phyloP scores from a whole-genome alignment of 23 tunicate genomes.

The Trididemnum miniatum region DNA sequence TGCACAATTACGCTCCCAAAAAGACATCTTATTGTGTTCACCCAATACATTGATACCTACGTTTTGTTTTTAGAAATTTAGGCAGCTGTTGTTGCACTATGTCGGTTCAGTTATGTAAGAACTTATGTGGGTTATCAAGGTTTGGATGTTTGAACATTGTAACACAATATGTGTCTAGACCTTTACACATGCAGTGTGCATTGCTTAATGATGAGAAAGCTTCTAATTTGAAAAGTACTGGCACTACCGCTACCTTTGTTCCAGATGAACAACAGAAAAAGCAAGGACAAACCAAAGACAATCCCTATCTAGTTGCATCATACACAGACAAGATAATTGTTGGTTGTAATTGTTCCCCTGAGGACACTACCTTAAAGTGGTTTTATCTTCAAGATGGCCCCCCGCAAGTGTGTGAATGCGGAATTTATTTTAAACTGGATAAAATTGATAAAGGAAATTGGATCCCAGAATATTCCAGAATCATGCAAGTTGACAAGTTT shows the following conservation, averaged over 20 bases:
- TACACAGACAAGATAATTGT: conserved; percentile 75
- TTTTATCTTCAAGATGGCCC: conserved; percentile 88
- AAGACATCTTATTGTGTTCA: too few relatives aligned
- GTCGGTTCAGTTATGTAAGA: background rate
- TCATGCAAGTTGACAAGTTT: conserved; percentile 73
- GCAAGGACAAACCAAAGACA: conserved; percentile 54
- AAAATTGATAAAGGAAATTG: conserved; percentile 23
- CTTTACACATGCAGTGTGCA: background rate
- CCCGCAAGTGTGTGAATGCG: conserved; percentile 83
- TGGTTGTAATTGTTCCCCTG: conserved; percentile 66
- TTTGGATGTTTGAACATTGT: background rate
- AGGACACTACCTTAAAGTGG: conserved; percentile 72
- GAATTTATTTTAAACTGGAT: conserved; percentile 67
- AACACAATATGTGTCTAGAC: background rate
- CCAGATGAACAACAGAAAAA: background rate
- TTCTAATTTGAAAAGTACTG: too few relatives aligned
- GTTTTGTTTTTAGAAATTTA: too few relatives aligned
- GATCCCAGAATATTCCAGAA: conserved; percentile 68
- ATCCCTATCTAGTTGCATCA: conserved; percentile 81
- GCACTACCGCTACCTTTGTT: background rate
- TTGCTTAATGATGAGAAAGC: background rate
- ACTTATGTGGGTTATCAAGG: background rate
- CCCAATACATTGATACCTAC: too few relatives aligned
- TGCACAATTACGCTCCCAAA: too few relatives aligned
- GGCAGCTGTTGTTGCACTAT: background rate